Conservation (phyloP, 2,888 invertebrate species). For the Drosophila birchii region DNA sequence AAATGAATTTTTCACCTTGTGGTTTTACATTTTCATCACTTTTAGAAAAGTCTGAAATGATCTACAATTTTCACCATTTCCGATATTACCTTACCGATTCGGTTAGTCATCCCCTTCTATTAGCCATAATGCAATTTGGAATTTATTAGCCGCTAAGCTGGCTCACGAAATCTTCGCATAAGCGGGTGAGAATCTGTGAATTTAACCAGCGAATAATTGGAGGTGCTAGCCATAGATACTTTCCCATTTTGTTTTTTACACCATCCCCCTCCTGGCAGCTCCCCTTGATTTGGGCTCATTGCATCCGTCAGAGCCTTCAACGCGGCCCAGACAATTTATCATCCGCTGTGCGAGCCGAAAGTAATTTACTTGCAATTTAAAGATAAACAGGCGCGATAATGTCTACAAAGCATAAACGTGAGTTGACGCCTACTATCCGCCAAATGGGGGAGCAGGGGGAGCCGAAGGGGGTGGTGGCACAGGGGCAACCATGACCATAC, state of each 20-base stretch:
- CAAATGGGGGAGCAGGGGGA: constrained; percentile 10
- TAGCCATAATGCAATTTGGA: constrained; percentile 23
- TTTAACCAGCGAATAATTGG: constrained; percentile 32
- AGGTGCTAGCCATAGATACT: constrained; percentile 28
- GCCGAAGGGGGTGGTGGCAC: constrained; percentile 11
- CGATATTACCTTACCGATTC: not conserved
- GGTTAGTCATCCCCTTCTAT: constrained; percentile 17
- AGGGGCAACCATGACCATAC: constrained; percentile 67
- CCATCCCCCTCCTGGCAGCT: too few relatives aligned
- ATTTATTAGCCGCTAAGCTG: constrained; percentile 32
- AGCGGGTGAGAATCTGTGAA: constrained; percentile 58
- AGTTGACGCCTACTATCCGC: constrained; percentile 82
- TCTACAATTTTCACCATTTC: not conserved
- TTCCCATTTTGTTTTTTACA: constrained; percentile 3
- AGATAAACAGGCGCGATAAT: constrained; percentile 82
- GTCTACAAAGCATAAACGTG: constrained; percentile 81
- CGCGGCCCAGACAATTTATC: constrained; percentile 71
- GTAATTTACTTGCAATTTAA: constrained; percentile 81
- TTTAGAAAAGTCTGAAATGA: not conserved
- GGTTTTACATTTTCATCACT: not conserved
- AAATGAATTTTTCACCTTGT: not conserved
- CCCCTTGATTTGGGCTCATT: constrained; percentile 52
- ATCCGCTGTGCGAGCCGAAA: constrained; percentile 71
- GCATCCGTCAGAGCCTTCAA: constrained; percentile 77
- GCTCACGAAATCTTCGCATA: constrained; percentile 60